Evolutionary conservation across 1,140 invertebrate species (phyloP), one percentile per base, ranked within the genome.

Genomic region (Gryon sp.): DNA sequence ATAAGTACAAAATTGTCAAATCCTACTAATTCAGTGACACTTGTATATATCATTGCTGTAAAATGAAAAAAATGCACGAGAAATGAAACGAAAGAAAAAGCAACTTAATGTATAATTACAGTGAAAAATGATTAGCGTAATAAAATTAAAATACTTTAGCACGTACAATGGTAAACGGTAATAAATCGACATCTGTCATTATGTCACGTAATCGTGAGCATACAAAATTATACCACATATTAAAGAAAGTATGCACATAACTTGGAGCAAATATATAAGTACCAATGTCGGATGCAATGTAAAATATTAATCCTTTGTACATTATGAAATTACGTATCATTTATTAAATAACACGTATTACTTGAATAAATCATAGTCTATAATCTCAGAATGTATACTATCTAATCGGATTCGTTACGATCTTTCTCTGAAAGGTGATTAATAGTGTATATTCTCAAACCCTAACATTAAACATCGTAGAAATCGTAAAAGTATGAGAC

Each of bases 291-390:
- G 14, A 53, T 26, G 12, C 38, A 9, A 11, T 14, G 40, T 50
- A 32, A 68, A 59, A 70, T 70, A 60, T 46, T 16, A 70, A 45
- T 70, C 26, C 53, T 24, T 53, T 50, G 28, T 43, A 30, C 14
- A 24, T 73, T 57, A 48, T 40, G 19, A 73, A 63, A 62, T 57
- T 55, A 48, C 32, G 32, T 63, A 57, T 50, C 41, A 43, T 63
- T 73, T 63, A 63, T 73, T 55, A 63, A 73, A 73, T 73, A 73
- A 63, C 48, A 63, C 59, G 16, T 63, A 63, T 48, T 48, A 50
- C 18, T 38, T 34, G 43, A 55, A 73, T 73, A 73, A 63, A 73
- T 73, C 69, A 63, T 40, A 2, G 22, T 30, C 8, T 6, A 45
- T 43, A 30, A 52, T 60, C 55, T 48, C 22, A 38, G 24, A 26